These are phyloP conservation scores for Microdon myrmicae DNA, from an alignment of 2,888 invertebrate species.

Conservation along the genomic window DNA sequence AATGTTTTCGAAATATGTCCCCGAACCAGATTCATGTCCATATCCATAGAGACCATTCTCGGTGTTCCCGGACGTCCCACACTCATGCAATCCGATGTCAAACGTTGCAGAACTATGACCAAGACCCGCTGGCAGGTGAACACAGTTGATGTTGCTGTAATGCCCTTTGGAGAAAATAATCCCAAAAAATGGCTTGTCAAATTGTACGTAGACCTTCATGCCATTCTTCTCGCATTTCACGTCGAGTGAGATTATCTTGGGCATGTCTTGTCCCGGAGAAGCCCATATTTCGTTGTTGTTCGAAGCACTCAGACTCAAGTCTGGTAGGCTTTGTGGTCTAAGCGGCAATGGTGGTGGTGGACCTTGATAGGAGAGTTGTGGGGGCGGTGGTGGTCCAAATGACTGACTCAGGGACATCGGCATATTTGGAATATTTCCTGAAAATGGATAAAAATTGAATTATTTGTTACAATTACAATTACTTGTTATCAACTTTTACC, in stretches of 20 bases:
- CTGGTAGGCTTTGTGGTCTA: constrained; percentile 60
- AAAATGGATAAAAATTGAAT: constrained; percentile 62
- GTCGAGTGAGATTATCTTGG: constrained; percentile 90
- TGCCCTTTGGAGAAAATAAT: constrained; percentile 95
- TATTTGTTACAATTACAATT: constrained; percentile 34
- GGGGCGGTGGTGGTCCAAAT: constrained; percentile 69
- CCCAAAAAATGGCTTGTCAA: constrained; percentile 95
- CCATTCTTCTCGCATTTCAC: constrained; percentile 94
- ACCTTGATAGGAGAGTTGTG: constrained; percentile 77
- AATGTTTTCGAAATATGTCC: constrained; percentile 93
- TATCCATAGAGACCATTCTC: constrained; percentile 90
- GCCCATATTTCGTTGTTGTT: constrained; percentile 84
- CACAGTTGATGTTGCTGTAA: constrained; percentile 91
- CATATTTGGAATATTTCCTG: constrained; percentile 68
- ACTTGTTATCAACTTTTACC: constrained; percentile 54
- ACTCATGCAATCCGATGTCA: constrained; percentile 90
- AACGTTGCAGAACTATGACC: constrained; percentile 89
- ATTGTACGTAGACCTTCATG: constrained; percentile 94
- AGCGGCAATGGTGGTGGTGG: constrained; percentile 71
- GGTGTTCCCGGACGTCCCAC: constrained; percentile 91
- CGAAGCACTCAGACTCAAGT: constrained; percentile 61
- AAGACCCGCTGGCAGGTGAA: constrained; percentile 88
- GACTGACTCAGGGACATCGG: constrained; percentile 67
- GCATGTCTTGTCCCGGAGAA: constrained; percentile 87
- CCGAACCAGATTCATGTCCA: constrained; percentile 87